phyloP scores from a whole-genome alignment of 1,140 invertebrate genomes.

The Colletes latitarsis region DNA sequence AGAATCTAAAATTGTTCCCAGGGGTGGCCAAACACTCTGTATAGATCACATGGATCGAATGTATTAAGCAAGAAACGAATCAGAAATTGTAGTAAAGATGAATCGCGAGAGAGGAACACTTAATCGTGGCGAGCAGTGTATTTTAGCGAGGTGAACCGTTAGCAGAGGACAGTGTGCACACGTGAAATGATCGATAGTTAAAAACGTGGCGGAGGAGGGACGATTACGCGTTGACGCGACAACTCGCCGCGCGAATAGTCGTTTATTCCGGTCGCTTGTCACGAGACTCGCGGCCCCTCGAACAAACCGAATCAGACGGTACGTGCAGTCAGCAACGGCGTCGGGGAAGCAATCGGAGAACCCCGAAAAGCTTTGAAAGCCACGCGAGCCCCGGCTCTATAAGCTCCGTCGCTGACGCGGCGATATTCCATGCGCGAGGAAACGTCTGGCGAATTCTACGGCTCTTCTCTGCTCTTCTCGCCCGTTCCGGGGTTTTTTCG shows the following conservation, averaged over 20 bases:
- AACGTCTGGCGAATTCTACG: background rate
- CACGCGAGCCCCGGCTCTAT: slow-evolving; percentile 15
- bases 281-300: slow-evolving; percentile 34
- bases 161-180: too few relatives aligned
- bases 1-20: too few relatives aligned
- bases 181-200: too few relatives aligned
- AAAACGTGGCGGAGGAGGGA: too few relatives aligned
- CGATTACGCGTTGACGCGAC: background rate
- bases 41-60: too few relatives aligned
- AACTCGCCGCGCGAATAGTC: background rate
- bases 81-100: too few relatives aligned
- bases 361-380: slow-evolving; percentile 40
- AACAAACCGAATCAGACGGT: slow-evolving; percentile 50
- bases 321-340: slow-evolving; percentile 43
- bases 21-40: too few relatives aligned
- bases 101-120: too few relatives aligned
- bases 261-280: slow-evolving; percentile 54
- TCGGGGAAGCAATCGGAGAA: background rate
- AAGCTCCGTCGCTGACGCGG: slow-evolving; percentile 38
- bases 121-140: too few relatives aligned
- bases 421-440: slow-evolving; percentile 48
- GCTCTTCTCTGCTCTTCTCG: background rate
- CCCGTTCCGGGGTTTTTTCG: background rate
- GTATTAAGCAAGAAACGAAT: too few relatives aligned
- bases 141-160: too few relatives aligned